Base-by-base conservation (phyloP, 1,140 invertebrate genomes). In the Pinna nobilis region DNA sequence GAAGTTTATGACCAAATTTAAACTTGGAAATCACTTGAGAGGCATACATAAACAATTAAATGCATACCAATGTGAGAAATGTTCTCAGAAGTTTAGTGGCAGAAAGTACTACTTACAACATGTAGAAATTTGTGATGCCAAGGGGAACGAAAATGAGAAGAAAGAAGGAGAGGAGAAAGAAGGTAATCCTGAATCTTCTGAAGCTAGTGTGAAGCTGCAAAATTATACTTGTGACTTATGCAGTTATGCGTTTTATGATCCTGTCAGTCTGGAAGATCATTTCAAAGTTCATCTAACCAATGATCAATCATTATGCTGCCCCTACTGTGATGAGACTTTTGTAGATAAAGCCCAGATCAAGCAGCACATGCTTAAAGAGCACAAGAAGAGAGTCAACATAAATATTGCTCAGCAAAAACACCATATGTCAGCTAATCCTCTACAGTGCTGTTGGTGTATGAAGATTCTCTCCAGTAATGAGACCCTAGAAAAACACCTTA, bases 11-110 rank as follows among this genome's bases (percentile, higher is more conserved):
- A 59, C 55, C 11, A 59, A 59, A 18, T 59, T 59, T 33, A 59
- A 59, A 20, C 55, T 59, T 35, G 55, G 55, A 18, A 59, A 59
- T 35, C 55, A 59, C 30, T 35, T 59, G 15, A 59, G 55, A 59
- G 55, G 37, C 20, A 15, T 33, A 35, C 55, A 59, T 7, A 59
- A 59, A 59, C 33, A 59, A 25, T n/a, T 59, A n/a, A 59, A 59
- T 33, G 55, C 55, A 15, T 59, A 35, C 23, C 30, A 59, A 35
- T 59, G 55, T 18, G 55, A 59, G 32, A 59, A 59, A 18, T 59
- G 55, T 35, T 35, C 33, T 20, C 55, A 35, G 2, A 59, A 33
- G 55, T 59, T 59, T 33, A 59, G 55, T 59, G 55, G 55, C 37
- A 30, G 55, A n/a, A 59, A 59, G 55, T 30, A 30, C 33, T 59